A percentile compares a stretch with the other conserved stretches of the same genome.
phyloP scores from a whole-genome alignment of 2,113 vertebrate species.

The Poecilia latipinna region DNA sequence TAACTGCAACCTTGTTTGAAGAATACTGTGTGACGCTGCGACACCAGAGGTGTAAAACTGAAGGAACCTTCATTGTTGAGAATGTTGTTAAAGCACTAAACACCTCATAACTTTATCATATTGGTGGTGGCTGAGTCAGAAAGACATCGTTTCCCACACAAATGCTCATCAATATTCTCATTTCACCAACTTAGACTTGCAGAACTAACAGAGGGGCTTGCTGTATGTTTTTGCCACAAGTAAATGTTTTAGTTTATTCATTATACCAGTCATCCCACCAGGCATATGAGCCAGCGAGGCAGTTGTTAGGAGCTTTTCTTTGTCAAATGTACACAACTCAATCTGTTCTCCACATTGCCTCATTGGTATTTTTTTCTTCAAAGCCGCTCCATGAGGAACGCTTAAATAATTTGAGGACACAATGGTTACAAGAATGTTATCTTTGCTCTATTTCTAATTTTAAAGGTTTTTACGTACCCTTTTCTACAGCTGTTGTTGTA shows the following conservation, averaged over 20 bases:
- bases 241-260: slow-evolving; percentile 25
- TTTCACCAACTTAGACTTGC: slow-evolving; percentile 1
- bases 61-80: neutral
- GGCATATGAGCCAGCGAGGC: slow-evolving; percentile 26
- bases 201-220: neutral
- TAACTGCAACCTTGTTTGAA: slow-evolving; percentile 22
- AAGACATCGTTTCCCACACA: neutral
- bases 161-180: neutral
- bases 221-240: slow-evolving; percentile 8
- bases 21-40: neutral
- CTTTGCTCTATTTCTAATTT: no score
- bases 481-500: no score
- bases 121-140: neutral
- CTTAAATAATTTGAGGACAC: neutral
- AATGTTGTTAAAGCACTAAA: neutral
- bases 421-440: no score
- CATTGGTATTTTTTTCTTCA: slow-evolving; percentile 18
- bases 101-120: neutral
- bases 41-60: neutral
- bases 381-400: neutral
- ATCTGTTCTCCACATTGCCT: slow-evolving; percentile 42
- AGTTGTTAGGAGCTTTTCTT: slow-evolving; percentile 51
- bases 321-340: slow-evolving; percentile 64
- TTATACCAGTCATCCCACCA: slow-evolving; percentile 33
- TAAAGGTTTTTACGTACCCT: no score